Percentiles rank a stretch among this genome's conserved stretches.
These are phyloP conservation scores for Argynnis bischoffii DNA, from an alignment of 2,888 invertebrate genomes.

Conservation along the genomic window DNA sequence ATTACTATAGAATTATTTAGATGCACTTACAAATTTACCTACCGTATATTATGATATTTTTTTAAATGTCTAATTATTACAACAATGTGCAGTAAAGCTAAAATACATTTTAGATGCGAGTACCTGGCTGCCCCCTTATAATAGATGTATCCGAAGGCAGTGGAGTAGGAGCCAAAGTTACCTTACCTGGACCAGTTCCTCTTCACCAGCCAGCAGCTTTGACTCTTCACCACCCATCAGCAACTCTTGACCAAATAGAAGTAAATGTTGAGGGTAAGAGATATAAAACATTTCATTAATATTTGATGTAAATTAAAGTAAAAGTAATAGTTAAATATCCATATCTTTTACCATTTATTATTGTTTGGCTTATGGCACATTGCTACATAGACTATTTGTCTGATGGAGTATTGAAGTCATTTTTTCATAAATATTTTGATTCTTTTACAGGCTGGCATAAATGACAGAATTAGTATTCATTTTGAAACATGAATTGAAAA, in stretches of 20 bases:
- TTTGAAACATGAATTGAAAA: constrained; percentile 37
- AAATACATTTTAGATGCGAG: constrained; percentile 76
- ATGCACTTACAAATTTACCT: too few relatives aligned
- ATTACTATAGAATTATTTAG: too few relatives aligned
- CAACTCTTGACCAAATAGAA: constrained; percentile 96
- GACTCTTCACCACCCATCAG: constrained; percentile 90
- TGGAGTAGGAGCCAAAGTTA: constrained; percentile 86
- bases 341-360: constrained; percentile 2
- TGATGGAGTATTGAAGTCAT: constrained; percentile 27
- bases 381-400: neutral
- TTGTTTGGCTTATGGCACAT: constrained; percentile 20
- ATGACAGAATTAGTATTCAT: constrained; percentile 53
- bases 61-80: constrained; percentile 3
- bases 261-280: constrained; percentile 96
- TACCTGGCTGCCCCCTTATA: constrained; percentile 94
- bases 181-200: constrained; percentile 87
- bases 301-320: neutral
- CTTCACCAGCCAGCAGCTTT: constrained; percentile 87
- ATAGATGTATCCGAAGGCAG: constrained; percentile 86
- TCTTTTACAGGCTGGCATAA: constrained; percentile 74
- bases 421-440: constrained; percentile 47
- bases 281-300: neutral
- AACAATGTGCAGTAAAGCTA: neutral
- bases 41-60: too few relatives aligned
- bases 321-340: neutral